Base-by-base conservation (phyloP, 2,113 vertebrate species). In the Heterochromis multidens region DNA sequence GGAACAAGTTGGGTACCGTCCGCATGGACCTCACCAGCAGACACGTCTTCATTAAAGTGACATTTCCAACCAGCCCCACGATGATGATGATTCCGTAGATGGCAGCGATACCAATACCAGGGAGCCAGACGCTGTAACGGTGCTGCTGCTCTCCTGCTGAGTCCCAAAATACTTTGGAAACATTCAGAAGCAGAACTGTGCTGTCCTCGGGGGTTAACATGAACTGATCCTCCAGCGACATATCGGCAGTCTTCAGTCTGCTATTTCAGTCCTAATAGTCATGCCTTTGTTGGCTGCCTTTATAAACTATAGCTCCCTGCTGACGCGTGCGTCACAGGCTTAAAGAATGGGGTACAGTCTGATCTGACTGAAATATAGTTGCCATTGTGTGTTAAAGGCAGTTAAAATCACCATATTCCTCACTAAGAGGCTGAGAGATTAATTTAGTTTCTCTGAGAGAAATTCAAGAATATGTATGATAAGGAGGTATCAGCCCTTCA, bases 41-140 rank as follows among this genome's bases (percentile, higher is more conserved):
- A 91, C 98, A 98, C 80, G 97, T 98, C 95, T 97, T 98, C 90
- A 99, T 98, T 59, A 99, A 92, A 9, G 98, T 98, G 52, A 99
- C 93, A 70, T 99, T 99, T 56, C 98, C 98, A 8, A 98, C 37
- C 7, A 99, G 96, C 86, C 98, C 98, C 90, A 98, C 96, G 25
- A 96, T 58, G 63, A 98, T 98, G 89, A 99, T 97, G 88, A 97
- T 60, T 12, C 97, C 97, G 5, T 99, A 99, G 31, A 97, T 86
- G 0, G 86, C 92, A 1, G 92, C 91, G 80, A 94, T 92, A 0
- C 78, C 87, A 60, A 93, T 43, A 2, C 93, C 93, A 0, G 94
- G 94, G 12, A 89, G 60, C 94, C 94, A 95, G 81, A 93, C 72
- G 85, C 65, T 23, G 86, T 86, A 91, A 29, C 10, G 70, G 1